Evolutionary conservation across 2,888 invertebrate species (phyloP).

Genomic region (Caenorhabditis virilis): DNA sequence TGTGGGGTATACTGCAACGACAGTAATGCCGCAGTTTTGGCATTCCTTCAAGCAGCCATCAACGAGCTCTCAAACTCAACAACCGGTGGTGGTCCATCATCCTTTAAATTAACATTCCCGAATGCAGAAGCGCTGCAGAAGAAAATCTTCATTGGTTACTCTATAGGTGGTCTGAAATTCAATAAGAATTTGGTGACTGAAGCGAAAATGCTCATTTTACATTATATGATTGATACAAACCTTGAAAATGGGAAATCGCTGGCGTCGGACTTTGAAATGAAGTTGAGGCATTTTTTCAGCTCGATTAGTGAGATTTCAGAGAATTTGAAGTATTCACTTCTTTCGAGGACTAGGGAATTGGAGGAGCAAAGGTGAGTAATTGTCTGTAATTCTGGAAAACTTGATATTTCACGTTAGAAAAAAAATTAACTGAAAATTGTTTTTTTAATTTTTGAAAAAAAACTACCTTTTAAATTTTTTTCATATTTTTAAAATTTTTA

Average conservation of each 20-base stretch:
- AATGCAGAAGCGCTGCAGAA: slow-evolving; percentile 57
- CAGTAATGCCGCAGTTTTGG: slow-evolving; percentile 61
- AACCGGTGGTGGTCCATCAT: background rate
- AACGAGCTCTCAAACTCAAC: slow-evolving; percentile 28
- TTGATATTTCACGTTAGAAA: too few species aligned
- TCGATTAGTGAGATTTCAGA: slow-evolving; percentile 46
- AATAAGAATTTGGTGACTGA: slow-evolving; percentile 41
- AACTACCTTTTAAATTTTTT: too few species aligned
- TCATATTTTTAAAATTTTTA: too few species aligned
- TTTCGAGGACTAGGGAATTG: slow-evolving; percentile 59
- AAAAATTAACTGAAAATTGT: too few species aligned
- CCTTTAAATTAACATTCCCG: slow-evolving; percentile 57
- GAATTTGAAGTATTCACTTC: slow-evolving; percentile 52
- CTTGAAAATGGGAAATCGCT: slow-evolving; percentile 46
- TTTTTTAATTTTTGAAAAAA: too few species aligned
- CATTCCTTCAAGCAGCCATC: slow-evolving; percentile 52
- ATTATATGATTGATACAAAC: slow-evolving; percentile 63
- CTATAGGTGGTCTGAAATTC: slow-evolving; percentile 47
- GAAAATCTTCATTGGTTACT: slow-evolving; percentile 53
- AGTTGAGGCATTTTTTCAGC: slow-evolving; percentile 53
- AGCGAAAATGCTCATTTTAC: slow-evolving; percentile 57
- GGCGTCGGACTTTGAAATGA: slow-evolving; percentile 55
- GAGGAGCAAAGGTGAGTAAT: slow-evolving; percentile 61
- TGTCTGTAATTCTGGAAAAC: too few species aligned
- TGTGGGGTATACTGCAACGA: slow-evolving; percentile 66